Percentiles rank a stretch among this genome's conserved stretches.
Conservation (phyloP, 2,113 vertebrate species). For the Pseudonaja textilis region DNA sequence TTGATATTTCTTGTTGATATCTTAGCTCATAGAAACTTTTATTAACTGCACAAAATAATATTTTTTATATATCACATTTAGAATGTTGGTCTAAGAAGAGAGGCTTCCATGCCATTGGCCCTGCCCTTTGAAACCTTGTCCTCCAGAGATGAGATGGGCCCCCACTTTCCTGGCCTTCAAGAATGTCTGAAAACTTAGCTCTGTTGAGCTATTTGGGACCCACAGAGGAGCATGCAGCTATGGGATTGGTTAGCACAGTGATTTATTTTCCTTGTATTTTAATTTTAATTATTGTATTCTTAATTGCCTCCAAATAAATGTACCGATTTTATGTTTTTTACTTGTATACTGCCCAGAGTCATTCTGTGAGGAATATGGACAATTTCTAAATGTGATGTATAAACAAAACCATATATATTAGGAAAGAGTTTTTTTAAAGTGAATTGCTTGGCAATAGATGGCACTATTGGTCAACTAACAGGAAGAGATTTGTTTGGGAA, state of each 20-base stretch:
- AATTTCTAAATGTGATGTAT: neutral
- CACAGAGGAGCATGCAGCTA: neutral
- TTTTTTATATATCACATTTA: too few species aligned
- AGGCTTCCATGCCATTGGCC: neutral
- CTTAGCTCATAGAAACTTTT: neutral
- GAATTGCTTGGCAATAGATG: conserved; percentile 15
- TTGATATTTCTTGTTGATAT: neutral
- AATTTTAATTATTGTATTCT: neutral
- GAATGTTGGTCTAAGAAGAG: too few species aligned
- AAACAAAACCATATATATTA: neutral
- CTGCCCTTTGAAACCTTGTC: neutral
- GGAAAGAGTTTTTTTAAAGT: neutral
- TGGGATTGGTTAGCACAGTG: neutral
- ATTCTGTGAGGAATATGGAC: neutral
- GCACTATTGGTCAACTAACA: neutral
- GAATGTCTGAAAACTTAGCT: neutral
- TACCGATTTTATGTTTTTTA: neutral
- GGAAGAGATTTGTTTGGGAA: neutral
- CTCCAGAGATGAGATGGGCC: neutral
- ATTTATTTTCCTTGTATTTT: neutral
- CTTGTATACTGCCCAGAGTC: neutral
- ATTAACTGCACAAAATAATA: neutral
- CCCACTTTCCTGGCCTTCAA: neutral
- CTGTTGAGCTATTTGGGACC: neutral
- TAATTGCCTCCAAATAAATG: neutral